Base-by-base conservation (phyloP, 1,140 invertebrate species). In the Oedothorax gibbosus region DNA sequence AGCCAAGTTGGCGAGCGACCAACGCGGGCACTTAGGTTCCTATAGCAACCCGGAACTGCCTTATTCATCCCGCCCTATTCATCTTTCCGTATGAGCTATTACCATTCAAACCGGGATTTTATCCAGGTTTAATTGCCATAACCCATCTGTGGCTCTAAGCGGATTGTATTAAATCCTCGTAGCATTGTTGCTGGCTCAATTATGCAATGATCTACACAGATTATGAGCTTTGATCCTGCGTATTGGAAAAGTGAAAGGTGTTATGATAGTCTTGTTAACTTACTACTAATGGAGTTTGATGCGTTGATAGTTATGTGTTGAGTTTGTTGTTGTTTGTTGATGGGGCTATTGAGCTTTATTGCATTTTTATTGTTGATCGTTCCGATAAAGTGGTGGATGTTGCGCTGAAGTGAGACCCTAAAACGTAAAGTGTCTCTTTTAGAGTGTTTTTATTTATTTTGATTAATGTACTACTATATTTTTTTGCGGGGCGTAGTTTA, bases 71-170 rank as follows among this genome's bases (percentile, higher is more conserved):
- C 66, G n/a, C 51, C 20, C 15, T 68, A 56, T 35, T 35, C 35
- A 35, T 35, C 35, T 35, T 35, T 35, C 35, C 35, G 68, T 79
- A 79, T 65, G 62, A 77, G 77, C 77, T 79, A 79, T 79, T 79
- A 79, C 64, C 77, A 54, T 54, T 66, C 18, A 79, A 79, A 79
- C 66, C 60, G 64, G 62, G 60, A 64, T 68, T 79, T 79, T 51
- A 79, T 54, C 9, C n/a, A 18, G 18, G 14, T 79, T 79, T 79
- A 79, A 79, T 79, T 79, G 77, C 77, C 64, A 79, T 79, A 79
- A 66, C 77, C 51, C 77, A 66, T 78, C 76, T 65, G 62, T 5
- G 76, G 51, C 51, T 68, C 18, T 79, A 79, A 79, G 66, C 77
- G 77, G 77, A 79, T 79, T 64, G 54, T 8, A 77, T 54, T 73